phyloP scores from a whole-genome alignment of 2,888 invertebrate genomes.

The Sipunculus nudus region DNA sequence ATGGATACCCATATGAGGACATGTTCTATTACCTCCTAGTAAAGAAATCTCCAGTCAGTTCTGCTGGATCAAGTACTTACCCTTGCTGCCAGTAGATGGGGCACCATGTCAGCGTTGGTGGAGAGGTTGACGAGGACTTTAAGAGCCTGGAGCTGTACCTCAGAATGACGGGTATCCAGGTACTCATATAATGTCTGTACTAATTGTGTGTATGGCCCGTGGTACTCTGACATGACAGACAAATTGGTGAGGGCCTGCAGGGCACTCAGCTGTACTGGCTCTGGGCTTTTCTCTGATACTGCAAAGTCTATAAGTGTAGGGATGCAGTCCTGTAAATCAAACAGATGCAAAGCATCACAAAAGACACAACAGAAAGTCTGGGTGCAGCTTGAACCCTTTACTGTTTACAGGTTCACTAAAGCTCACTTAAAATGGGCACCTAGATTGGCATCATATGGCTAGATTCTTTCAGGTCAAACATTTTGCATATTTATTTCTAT shows the following conservation, averaged over 20 bases:
- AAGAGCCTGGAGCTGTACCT: conserved; percentile 69
- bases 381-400: no score
- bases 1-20: no score
- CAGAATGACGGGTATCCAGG: conserved; percentile 65
- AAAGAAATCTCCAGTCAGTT: no score
- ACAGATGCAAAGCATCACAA: no score
- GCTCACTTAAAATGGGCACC: no score
- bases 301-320: conserved; percentile 68
- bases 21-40: no score
- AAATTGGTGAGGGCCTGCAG: conserved; percentile 71
- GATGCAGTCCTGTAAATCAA: conserved; percentile 67
- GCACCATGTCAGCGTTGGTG: conserved; percentile 72
- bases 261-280: conserved; percentile 67
- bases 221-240: conserved; percentile 68
- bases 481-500: no score
- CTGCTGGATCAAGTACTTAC: conserved; percentile 64
- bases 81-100: conserved; percentile 72
- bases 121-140: conserved; percentile 72
- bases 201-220: conserved; percentile 68
- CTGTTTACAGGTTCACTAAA: no score
- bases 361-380: no score
- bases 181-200: conserved; percentile 68
- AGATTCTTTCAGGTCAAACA: no score
- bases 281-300: conserved; percentile 62
- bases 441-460: no score